Evolutionary conservation across 2,797 vertebrate species (phyloP).

Genomic region (Diglossa cyanea): DNA sequence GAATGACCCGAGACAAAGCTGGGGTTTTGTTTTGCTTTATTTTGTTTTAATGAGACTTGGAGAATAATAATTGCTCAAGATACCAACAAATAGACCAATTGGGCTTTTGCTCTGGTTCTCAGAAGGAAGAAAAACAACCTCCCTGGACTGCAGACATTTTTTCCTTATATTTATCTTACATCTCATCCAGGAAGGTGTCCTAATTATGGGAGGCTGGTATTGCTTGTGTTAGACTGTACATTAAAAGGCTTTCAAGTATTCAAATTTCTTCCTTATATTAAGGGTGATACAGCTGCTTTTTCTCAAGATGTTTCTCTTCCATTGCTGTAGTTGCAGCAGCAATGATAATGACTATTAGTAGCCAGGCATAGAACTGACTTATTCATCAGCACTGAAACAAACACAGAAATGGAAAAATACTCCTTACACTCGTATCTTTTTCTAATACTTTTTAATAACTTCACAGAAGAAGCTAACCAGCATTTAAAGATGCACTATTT

Average conservation of each 20-base stretch:
- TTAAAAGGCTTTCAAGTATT: background rate
- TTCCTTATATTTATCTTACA: background rate
- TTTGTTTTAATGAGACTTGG: slow-evolving; percentile 45
- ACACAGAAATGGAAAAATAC: background rate
- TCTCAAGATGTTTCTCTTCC: background rate
- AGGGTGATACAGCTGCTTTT: background rate
- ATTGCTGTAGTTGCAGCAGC: background rate
- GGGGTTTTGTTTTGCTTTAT: slow-evolving; percentile 42
- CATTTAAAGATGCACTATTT: background rate
- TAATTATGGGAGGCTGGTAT: background rate
- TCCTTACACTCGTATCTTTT: background rate
- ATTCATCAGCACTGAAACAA: background rate
- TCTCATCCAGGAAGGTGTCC: background rate
- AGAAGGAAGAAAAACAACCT: slow-evolving; percentile 35
- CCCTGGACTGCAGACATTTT: background rate
- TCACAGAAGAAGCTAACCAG: background rate
- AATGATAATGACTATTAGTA: background rate
- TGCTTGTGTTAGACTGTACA: background rate
- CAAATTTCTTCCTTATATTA: background rate
- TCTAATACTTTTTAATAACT: background rate
- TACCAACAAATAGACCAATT: slow-evolving; percentile 2
- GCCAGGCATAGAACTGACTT: background rate
- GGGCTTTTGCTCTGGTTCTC: slow-evolving; percentile 26
- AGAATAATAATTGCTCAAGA: slow-evolving; percentile 48
- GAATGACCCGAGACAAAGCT: slow-evolving; percentile 65